Evolutionary conservation across 2,797 vertebrate genomes (phyloP), one percentile per base, ranked within the genome.

Genomic region (Microctenopoma lineatum): DNA sequence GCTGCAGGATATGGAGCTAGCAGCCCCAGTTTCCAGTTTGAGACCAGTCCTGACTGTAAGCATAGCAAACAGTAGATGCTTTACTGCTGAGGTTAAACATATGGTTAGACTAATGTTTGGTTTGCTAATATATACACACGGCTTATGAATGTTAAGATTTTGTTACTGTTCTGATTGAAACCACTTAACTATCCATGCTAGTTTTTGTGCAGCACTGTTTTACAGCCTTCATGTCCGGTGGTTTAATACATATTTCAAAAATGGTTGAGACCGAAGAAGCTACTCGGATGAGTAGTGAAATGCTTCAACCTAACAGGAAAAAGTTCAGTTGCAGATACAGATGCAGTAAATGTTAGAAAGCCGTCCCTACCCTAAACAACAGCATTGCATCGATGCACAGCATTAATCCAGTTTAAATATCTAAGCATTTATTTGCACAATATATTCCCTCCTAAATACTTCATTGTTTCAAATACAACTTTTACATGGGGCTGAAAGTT

Each of bases 41-140:
- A 99, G 93, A 99, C 97, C 47, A 98, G 97, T 66, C 97, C 97
- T 5, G 96, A 99, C 79, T 98, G 98, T 99, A 95, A 83, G 97
- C 47, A 34, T 38, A 70, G 34, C 45, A 48, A 47, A 29, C 21
- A 61, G 26, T 4, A 10, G 9, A 48, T 1, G 1, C n/a, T 21
- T 53, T 36, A 27, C 32, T 42, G 14, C 46, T 32, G 18, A 8
- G 27, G 3, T 48, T 36, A 25, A 41, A 54, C 61, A 57, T 32
- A 42, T 12, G 21, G 8, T 26, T 42, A 7, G 11, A 54, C 10
- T 21, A 10, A 26, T 52, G 15, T 65, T 7, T 13, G 10, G 3
- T 44, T 48, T 26, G 9, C n/a, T 26, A 25, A 42, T 50, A 21
- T 21, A 47, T 14, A 9, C 21, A 21, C 10, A 18, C 7, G 11